Base-by-base conservation (phyloP, 1,140 invertebrate genomes). In the Bradynema listronoti region DNA sequence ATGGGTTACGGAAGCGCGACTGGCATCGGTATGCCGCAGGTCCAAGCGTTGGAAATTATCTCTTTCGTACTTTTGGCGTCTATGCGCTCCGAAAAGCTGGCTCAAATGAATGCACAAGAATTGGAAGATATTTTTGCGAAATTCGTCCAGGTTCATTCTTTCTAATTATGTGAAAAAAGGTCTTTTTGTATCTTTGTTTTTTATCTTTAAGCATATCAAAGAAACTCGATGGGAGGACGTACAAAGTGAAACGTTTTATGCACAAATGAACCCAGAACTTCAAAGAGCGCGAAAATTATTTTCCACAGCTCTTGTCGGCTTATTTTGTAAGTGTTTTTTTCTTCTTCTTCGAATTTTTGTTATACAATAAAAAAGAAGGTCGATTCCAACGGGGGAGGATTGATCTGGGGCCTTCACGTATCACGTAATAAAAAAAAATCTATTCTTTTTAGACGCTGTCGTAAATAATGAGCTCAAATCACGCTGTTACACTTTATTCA, bases 401-500 rank as follows among this genome's bases (percentile, higher is more conserved):
- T n/a, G n/a, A n/a, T n/a, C n/a, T n/a, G n/a, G n/a, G n/a, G n/a
- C n/a, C n/a, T n/a, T n/a, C n/a, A n/a, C n/a, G n/a, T n/a, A n/a
- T n/a, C n/a, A n/a, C n/a, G n/a, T n/a, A n/a, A n/a, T n/a, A n/a
- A n/a, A n/a, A n/a, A n/a, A n/a, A n/a, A n/a, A n/a, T 27, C 52
- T 19, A 16, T n/a, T 36, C 53, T 29, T 7, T 55, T 55, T 53
- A 46, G 50, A 53, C 51, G 69, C 63, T 11, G 57, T 68, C 14
- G 59, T 66, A 19, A 63, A 46, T 46, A 39, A 22, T 29, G 66
- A 68, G 27, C 34, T 54, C 19, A 36, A 64, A 41, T n/a, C 24
- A 22, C 42, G 66, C 36, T 45, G 27, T 33, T 43, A 70, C n/a
- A n/a, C 55, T 16, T 66, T 68, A 45, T 68, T 66, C 43, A 70